Evolutionary conservation across 2,888 invertebrate species (phyloP), one percentile per base, ranked within the genome.

Genomic region (Eupithecia tripunctaria): DNA sequence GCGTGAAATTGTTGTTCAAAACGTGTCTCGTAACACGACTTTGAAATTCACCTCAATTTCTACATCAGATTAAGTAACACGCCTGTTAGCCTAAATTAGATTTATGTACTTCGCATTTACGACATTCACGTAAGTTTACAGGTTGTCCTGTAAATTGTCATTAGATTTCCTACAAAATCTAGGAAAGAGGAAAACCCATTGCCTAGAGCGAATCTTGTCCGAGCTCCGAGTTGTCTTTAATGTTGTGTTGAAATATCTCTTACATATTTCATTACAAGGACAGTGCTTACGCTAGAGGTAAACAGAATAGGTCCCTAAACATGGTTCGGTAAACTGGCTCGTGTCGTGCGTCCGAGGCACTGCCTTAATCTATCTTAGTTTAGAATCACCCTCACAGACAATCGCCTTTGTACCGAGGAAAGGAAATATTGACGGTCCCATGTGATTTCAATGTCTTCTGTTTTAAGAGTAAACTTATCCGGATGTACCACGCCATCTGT

Each of bases 401-500:
- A 87, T 88, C 84, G 84, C 86, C 86, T 89, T 92, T 89, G 91
- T 90, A 88, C 88, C 85, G 84, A 82, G 83, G 85, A 86, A 90
- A 92, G 89, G 89, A 92, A 91, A 93, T 92, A 93, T 92, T 87
- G 92, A 92, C 88, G 88, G 89, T 91, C 91, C 86, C 91, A 82
- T 86, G 91, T 88, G 93, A 92, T 92, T 93, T 90, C 90, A 92
- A 92, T 90, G 89, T 91, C 88, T 91, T 88, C 88, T 90, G 90
- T 94, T 94, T 93, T 92, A 91, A 93, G 89, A 92, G 93, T 92
- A 93, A 93, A 88, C 89, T 87, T 91, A 93, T 91, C 92, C 91
- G 90, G 91, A 89, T 87, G 90, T 87, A 85, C 83, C 51, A 86
- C 84, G 87, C 89, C 92, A 91, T 92, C 87, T 91, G 91, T 85